Conservation (phyloP, 2,113 vertebrate genomes). For the Holacanthus passer region DNA sequence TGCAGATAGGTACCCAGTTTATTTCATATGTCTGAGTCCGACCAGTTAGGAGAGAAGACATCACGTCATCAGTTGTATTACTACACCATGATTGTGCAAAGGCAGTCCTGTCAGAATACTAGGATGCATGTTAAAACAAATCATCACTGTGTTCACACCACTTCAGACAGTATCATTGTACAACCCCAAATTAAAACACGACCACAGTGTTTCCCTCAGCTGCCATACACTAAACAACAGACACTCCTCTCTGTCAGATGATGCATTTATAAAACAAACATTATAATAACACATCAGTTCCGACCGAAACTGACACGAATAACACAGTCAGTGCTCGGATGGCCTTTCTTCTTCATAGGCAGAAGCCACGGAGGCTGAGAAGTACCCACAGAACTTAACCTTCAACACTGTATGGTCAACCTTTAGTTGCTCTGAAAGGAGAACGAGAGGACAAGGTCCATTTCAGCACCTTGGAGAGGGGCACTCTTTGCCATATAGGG, state of each 20-base stretch:
- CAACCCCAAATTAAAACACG: background rate
- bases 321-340: background rate
- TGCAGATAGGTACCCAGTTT: background rate
- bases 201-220: background rate
- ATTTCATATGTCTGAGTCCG: background rate
- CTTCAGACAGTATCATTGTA: background rate
- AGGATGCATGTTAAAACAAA: background rate
- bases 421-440: background rate
- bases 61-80: background rate
- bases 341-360: background rate
- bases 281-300: background rate
- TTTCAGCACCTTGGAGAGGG: slow-evolving; percentile 49
- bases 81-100: background rate
- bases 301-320: background rate
- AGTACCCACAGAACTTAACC: background rate
- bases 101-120: background rate
- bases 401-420: background rate
- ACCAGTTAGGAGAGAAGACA: background rate
- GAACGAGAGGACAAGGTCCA: background rate
- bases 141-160: background rate
- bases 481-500: background rate
- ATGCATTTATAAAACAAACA: background rate
- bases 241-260: background rate
- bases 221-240: background rate
- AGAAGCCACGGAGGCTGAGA: background rate